Evolutionary conservation across 1,140 invertebrate species (phyloP).

Genomic region (Scaptomyza pallida): DNA sequence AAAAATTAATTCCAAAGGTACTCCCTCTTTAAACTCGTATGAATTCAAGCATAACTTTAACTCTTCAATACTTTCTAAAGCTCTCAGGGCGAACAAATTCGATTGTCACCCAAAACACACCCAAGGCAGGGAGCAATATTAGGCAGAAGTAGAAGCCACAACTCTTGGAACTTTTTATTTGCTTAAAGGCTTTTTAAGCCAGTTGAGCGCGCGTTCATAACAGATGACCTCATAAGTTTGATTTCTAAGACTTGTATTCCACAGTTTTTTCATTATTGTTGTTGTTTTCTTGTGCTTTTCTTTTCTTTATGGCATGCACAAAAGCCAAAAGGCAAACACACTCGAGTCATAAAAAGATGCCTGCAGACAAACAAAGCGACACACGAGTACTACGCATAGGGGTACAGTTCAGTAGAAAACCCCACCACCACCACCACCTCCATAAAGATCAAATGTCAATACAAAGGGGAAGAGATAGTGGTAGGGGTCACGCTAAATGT

Average conservation of each 20-base stretch:
- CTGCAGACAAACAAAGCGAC: slow-evolving; percentile 80
- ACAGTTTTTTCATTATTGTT: no score
- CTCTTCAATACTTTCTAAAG: not conserved
- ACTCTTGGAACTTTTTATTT: slow-evolving; percentile 44
- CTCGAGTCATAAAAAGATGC: slow-evolving; percentile 82
- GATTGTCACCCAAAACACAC: slow-evolving; percentile 11
- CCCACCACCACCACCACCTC: no score
- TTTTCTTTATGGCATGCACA: slow-evolving; percentile 68
- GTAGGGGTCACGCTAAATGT: slow-evolving; percentile 63
- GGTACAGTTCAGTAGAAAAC: slow-evolving; percentile 34
- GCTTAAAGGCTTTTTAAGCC: slow-evolving; percentile 64
- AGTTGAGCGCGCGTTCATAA: slow-evolving; percentile 63
- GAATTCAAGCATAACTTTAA: not conserved
- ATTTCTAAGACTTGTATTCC: slow-evolving; percentile 57
- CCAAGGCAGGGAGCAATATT: not conserved
- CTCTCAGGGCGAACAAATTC: not conserved
- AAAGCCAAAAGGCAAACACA: slow-evolving; percentile 80
- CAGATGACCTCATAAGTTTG: slow-evolving; percentile 80
- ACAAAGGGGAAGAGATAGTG: no score
- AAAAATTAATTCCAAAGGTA: no score
- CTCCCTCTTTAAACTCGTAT: not conserved
- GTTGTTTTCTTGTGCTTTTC: slow-evolving; percentile 51
- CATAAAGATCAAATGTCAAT: slow-evolving; percentile 83
- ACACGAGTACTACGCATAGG: slow-evolving; percentile 18
- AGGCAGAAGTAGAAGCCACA: not conserved